Evolutionary conservation across 2,888 invertebrate genomes (phyloP), one percentile per base, ranked within the genome.

Genomic region (Temnothorax unifasciatus): DNA sequence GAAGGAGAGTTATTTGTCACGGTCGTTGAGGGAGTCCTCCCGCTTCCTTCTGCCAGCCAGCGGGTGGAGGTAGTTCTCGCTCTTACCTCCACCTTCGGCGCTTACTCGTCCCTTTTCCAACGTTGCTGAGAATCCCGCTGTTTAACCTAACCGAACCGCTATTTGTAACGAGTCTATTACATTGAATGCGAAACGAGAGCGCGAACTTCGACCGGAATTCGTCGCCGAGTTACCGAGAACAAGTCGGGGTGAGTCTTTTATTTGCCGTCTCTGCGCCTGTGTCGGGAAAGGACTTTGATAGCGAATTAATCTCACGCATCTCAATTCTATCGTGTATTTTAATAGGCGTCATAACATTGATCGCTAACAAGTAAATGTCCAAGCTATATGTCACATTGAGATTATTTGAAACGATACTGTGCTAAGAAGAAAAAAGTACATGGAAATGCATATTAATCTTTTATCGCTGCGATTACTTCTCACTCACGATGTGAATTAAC

Each of bases 1-100:
- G 93, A 93, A 94, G 93, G 94, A 92, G 92, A 93, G 93, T 94
- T 94, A 94, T 94, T 94, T 94, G 94, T 94, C 94, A 93, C 90
- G 90, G 89, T 89, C 88, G 92, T 91, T 89, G 88, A 89, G 86
- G 89, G 86, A 81, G 84, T 85, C 85, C 79, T 85, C 82, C 81
- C 77, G 85, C 81, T 86, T 86, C 82, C 81, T 63, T 86, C 76
- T 81, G 47, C 68, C 57, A 41, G 74, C 34, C 54, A 41, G 85
- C 47, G 82, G 63, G 69, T 52, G 69, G 71, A 61, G 52, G 50
- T 47, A 69, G 84, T 73, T 69, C 84, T 71, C 73, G 81, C 74
- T 66, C 34, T 21, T 64, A 61, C 69, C 84, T 64, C 77, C 34
- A 59, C 71, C 66, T 68, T 61, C 64, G 38, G 44, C 41, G 73